These are phyloP conservation scores for Cavia porcellus DNA, from an alignment of 2,113 vertebrate species.

Conservation along the genomic window DNA sequence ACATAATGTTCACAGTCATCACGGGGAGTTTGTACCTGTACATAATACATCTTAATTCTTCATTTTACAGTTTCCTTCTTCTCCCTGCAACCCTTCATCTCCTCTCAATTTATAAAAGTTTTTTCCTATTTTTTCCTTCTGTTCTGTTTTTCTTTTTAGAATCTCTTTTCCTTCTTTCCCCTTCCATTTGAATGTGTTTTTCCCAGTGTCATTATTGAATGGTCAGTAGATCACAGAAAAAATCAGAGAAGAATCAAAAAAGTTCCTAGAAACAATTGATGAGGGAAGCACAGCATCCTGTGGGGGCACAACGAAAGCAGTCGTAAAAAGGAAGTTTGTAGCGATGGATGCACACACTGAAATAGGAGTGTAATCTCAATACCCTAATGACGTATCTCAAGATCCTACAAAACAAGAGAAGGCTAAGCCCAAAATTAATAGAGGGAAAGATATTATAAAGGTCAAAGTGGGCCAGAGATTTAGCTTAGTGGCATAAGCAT, in stretches of 20 bases:
- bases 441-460: not conserved
- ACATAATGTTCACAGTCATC: too few relatives aligned
- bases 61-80: not conserved
- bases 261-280: not conserved
- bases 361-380: not conserved
- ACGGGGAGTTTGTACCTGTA: too few relatives aligned
- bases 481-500: too few relatives aligned
- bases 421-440: not conserved
- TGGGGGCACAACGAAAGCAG: not conserved
- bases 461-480: not conserved
- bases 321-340: not conserved
- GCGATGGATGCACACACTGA: not conserved
- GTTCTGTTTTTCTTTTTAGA: not conserved
- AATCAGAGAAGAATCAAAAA: not conserved
- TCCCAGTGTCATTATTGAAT: not conserved
- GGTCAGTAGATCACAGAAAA: not conserved
- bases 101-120: not conserved
- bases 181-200: not conserved
- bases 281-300: not conserved
- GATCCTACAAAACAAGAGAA: not conserved
- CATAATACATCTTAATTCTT: not conserved
- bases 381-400: not conserved
- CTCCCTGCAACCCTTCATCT: not conserved
- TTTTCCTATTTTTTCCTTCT: not conserved
- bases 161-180: not conserved